Conservation (phyloP, 1,140 invertebrate genomes). For the Drosophila lowei region DNA sequence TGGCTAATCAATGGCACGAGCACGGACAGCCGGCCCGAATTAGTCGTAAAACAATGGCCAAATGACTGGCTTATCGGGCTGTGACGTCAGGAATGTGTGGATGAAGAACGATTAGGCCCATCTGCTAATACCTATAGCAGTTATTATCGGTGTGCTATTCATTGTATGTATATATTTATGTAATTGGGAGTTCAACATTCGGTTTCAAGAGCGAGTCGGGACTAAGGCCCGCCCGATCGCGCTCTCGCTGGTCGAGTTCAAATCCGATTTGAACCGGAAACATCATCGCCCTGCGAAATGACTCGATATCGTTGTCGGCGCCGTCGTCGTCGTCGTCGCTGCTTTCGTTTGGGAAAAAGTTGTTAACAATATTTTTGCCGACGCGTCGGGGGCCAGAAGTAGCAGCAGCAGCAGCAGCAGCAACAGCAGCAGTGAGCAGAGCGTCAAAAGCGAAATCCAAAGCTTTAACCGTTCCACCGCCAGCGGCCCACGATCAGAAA, state of each 20-base stretch:
- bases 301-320: not conserved
- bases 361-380: conserved; percentile 61
- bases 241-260: conserved; percentile 8
- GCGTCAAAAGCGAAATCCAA: conserved; percentile 49
- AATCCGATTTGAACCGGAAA: conserved; percentile 76
- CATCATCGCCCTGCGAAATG: not conserved
- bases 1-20: conserved; percentile 72
- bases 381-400: not conserved
- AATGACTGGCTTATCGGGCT: conserved; percentile 26
- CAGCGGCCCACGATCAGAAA: conserved; percentile 72
- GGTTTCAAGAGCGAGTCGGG: conserved; percentile 33
- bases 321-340: conserved; percentile 11
- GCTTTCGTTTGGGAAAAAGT: conserved; percentile 69
- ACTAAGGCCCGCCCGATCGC: conserved; percentile 26
- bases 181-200: conserved; percentile 26
- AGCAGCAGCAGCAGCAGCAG: conserved; percentile 32
- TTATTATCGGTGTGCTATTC: conserved; percentile 2
- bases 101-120: conserved; percentile 16
- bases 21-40: conserved; percentile 2
- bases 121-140: conserved; percentile 10
- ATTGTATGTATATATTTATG: conserved; percentile 12
- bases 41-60: conserved; percentile 15
- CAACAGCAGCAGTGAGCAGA: conserved; percentile 38
- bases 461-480: conserved; percentile 71
- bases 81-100: conserved; percentile 56